phyloP scores from a whole-genome alignment of 2,888 invertebrate species.

The Drosophila phalerata region DNA sequence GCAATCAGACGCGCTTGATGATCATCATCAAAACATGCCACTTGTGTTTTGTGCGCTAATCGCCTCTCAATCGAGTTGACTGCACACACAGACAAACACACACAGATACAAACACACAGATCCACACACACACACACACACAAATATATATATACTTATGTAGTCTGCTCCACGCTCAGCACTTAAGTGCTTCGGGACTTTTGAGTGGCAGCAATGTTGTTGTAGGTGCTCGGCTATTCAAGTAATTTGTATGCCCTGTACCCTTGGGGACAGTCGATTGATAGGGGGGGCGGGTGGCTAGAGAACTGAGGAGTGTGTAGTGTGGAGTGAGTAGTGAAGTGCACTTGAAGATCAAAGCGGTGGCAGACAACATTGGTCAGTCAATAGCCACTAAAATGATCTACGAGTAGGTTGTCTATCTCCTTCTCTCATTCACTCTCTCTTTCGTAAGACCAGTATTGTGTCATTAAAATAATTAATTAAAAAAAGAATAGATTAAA shows the following conservation, averaged over 20 bases:
- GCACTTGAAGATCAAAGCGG: constrained; percentile 62
- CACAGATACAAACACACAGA: constrained; percentile 3
- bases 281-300: not conserved
- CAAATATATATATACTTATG: constrained; percentile 5
- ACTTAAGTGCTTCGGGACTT: constrained; percentile 72
- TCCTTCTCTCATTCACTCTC: not conserved
- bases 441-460: not conserved
- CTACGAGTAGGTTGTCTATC: constrained; percentile 3
- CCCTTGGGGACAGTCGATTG: constrained; percentile 14
- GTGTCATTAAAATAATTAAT: not conserved
- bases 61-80: constrained; percentile 73
- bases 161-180: constrained; percentile 45
- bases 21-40: constrained; percentile 79
- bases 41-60: constrained; percentile 78
- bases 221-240: constrained; percentile 63
- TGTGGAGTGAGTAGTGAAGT: constrained; percentile 10
- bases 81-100: constrained; percentile 38
- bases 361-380: constrained; percentile 24
- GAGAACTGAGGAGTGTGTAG: not conserved
- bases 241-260: constrained; percentile 59
- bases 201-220: constrained; percentile 69
- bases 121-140: constrained; percentile 2
- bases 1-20: constrained; percentile 72
- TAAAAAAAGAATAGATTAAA: not conserved
- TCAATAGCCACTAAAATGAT: constrained; percentile 25